These are phyloP conservation scores for Periophthalmus magnuspinnatus DNA, from an alignment of 2,797 vertebrate species.

Conservation along the genomic window DNA sequence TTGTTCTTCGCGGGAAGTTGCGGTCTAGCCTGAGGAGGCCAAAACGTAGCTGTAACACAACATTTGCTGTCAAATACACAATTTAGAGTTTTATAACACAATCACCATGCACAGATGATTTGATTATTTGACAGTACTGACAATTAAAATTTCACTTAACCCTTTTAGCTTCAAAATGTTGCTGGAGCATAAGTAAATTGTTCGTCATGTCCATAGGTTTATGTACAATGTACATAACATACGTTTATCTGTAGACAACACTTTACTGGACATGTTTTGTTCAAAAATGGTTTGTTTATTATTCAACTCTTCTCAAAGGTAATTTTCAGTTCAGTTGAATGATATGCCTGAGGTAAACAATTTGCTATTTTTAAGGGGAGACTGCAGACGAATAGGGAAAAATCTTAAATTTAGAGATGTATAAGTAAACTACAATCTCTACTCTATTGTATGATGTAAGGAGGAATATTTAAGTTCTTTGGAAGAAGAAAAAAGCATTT, in stretches of 20 bases:
- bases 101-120: background rate
- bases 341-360: background rate
- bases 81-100: constrained; percentile 57
- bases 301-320: background rate
- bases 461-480: too few relatives aligned
- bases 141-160: background rate
- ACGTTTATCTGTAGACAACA: background rate
- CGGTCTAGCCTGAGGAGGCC: constrained; percentile 66
- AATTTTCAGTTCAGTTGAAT: background rate
- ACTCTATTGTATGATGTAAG: too few relatives aligned
- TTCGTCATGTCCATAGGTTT: background rate
- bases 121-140: background rate
- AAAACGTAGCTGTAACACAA: constrained; percentile 78
- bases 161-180: background rate
- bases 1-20: constrained; percentile 78
- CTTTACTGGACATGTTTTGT: background rate
- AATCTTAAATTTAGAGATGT: too few relatives aligned
- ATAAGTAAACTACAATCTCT: too few relatives aligned
- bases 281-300: constrained; percentile 6
- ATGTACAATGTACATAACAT: background rate
- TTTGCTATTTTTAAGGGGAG: background rate
- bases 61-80: constrained; percentile 77
- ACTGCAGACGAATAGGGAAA: too few relatives aligned
- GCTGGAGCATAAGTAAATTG: background rate
- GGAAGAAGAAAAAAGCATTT: too few relatives aligned